Base-by-base conservation (phyloP, 2,888 invertebrate genomes). In the Choreutis nemorana region DNA sequence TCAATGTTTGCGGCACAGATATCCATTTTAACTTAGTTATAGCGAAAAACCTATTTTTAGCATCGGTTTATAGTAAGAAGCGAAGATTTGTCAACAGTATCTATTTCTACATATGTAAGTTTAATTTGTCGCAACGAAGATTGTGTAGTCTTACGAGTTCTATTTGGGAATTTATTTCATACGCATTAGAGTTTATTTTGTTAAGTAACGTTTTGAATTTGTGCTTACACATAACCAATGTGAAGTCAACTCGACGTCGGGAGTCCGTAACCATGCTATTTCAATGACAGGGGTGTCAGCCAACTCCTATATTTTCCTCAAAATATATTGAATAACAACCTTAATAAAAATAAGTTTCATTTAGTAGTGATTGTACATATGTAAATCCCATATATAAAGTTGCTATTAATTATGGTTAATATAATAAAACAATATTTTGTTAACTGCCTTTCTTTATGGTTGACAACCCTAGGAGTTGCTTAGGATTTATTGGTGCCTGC, bases 61-160 rank as follows among this genome's bases (percentile, higher is more conserved):
- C 13, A 18, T 18, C 27, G 32, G 25, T 9, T 22, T 22, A 43
- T 36, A 40, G 39, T 41, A 36, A 39, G 31, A 30, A 35, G 37
- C 35, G 34, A 33, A 43, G 41, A 52, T 52, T 48, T 50, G 45
- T 46, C 44, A 41, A 41, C 38, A 34, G 37, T 34, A 42, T n/a
- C n/a, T n/a, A 46, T 33, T 15, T 16, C 34, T 45, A 32, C 37
- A 40, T 28, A 44, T 34, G 28, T 25, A 24, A 39, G 31, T 35
- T 33, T 37, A 9, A 10, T 6, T 21, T 12, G 29, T n/a, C n/a
- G n/a, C n/a, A 30, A 30, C 27, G 22, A 30, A 33, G 27, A 31
- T 28, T 33, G 28, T 31, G 28, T 28, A 28, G 33, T 33, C 33
- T 31, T 31, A 30, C 25, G 31, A 33, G 33, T 33, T 33, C 26